Conservation (phyloP, 2,797 vertebrate genomes). For the Malurus leucopterus region DNA sequence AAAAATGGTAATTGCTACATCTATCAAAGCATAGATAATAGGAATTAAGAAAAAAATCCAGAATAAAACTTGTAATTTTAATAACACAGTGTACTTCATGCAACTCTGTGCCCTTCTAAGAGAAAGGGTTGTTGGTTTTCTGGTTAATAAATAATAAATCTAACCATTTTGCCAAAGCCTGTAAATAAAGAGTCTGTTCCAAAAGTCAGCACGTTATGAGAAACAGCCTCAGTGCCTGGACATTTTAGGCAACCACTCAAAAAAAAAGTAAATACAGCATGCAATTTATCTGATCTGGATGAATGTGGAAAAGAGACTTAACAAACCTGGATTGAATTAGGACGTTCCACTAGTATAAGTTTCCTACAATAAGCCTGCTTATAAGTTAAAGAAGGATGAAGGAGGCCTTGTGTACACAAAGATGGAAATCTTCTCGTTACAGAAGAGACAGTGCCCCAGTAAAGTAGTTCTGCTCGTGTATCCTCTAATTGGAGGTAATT, state of each 20-base stretch:
- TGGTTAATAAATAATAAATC: conserved; percentile 61
- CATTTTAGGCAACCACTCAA: conserved; percentile 14
- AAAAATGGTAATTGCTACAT: neutral
- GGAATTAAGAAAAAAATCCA: neutral
- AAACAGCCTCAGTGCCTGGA: conserved; percentile 1
- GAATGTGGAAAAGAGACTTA: conserved; percentile 8
- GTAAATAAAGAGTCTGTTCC: conserved; percentile 23
- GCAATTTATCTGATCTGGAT: conserved; percentile 36
- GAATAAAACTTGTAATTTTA: neutral
- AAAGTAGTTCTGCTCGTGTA: neutral
- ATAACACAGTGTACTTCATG: neutral
- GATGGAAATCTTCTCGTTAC: neutral
- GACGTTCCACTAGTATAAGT: neutral
- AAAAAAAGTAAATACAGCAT: conserved; percentile 31
- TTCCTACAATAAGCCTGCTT: neutral
- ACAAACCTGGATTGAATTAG: conserved; percentile 47
- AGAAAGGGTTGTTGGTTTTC: conserved; percentile 29
- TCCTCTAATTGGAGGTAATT: neutral
- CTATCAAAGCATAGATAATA: neutral
- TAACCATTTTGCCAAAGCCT: conserved; percentile 51
- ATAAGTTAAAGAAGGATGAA: neutral
- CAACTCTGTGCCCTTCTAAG: neutral
- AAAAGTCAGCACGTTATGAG: conserved; percentile 38
- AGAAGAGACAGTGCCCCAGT: neutral
- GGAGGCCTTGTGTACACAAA: neutral